phyloP scores from a whole-genome alignment of 1,140 invertebrate genomes.

The Scylla paramamosain region DNA sequence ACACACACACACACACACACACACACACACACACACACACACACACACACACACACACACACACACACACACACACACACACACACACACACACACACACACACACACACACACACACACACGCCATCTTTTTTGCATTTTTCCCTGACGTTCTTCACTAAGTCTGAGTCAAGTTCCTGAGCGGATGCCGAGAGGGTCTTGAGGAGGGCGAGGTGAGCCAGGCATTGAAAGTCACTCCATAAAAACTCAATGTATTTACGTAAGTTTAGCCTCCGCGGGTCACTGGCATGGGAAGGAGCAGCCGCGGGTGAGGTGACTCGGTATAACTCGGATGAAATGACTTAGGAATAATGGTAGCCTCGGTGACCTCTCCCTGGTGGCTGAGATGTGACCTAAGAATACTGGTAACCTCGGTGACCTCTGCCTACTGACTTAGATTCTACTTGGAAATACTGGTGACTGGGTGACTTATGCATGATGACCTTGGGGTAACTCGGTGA shows the following conservation, averaged over 20 bases:
- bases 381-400: too few relatives aligned
- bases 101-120: constrained; percentile 42
- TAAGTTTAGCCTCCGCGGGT: constrained; percentile 8
- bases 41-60: constrained; percentile 56
- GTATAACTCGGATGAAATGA: too few relatives aligned
- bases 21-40: constrained; percentile 36
- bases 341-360: too few relatives aligned
- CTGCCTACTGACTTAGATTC: too few relatives aligned
- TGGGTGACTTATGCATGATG: too few relatives aligned
- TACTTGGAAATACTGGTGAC: too few relatives aligned
- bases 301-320: too few relatives aligned
- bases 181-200: neutral
- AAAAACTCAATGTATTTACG: neutral
- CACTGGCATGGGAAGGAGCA: neutral
- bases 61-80: constrained; percentile 55
- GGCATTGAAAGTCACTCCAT: neutral
- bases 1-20: neutral
- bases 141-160: neutral
- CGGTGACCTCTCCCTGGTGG: too few relatives aligned
- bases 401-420: too few relatives aligned
- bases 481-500: too few relatives aligned
- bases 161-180: neutral
- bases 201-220: neutral
- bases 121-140: neutral
- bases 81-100: constrained; percentile 46